A percentile compares a stretch with the other conserved stretches of the same genome.
Conservation (phyloP, 1,140 invertebrate species). For the Cotesia vestalis region DNA sequence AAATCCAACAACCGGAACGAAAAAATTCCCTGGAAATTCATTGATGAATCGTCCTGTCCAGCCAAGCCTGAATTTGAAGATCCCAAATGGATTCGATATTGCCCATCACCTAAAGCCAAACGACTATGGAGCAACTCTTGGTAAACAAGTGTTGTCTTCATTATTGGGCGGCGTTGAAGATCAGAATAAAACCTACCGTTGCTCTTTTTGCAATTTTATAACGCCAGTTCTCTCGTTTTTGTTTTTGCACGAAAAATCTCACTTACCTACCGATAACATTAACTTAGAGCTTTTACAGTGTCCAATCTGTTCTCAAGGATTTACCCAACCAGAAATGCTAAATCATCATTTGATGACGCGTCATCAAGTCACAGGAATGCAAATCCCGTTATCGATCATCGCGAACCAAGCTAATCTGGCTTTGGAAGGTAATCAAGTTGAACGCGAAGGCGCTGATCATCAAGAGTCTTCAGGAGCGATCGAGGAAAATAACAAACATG, state of each 20-base stretch:
- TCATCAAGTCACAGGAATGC: conserved; percentile 69
- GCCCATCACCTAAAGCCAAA: conserved; percentile 47
- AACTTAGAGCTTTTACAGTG: conserved; percentile 63
- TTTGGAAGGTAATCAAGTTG: conserved; percentile 43
- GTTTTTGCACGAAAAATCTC: conserved; percentile 89
- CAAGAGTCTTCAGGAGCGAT: conserved; percentile 50
- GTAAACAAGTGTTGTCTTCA: conserved; percentile 69
- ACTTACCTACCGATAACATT: conserved; percentile 64
- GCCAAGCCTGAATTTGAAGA: conserved; percentile 68
- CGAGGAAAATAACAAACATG: conserved; percentile 39
- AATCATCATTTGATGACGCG: conserved; percentile 70
- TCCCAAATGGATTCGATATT: conserved; percentile 69
- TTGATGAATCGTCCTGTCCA: conserved; percentile 48
- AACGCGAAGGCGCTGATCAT: conserved; percentile 45
- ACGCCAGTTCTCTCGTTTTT: conserved; percentile 88
- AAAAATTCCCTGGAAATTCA: conserved; percentile 17
- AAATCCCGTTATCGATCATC: conserved; percentile 55
- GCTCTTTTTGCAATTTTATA: conserved; percentile 88
- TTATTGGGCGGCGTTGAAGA: conserved; percentile 69
- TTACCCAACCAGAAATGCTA: conserved; percentile 68
- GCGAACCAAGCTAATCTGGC: conserved; percentile 38
- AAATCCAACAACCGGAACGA: conserved; percentile 48
- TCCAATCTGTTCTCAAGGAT: conserved; percentile 70
- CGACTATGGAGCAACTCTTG: conserved; percentile 55
- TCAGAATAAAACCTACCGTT: conserved; percentile 80